Evolutionary conservation across 1,140 invertebrate genomes (phyloP).

Genomic region (Pseudomyrmex cubaensis): DNA sequence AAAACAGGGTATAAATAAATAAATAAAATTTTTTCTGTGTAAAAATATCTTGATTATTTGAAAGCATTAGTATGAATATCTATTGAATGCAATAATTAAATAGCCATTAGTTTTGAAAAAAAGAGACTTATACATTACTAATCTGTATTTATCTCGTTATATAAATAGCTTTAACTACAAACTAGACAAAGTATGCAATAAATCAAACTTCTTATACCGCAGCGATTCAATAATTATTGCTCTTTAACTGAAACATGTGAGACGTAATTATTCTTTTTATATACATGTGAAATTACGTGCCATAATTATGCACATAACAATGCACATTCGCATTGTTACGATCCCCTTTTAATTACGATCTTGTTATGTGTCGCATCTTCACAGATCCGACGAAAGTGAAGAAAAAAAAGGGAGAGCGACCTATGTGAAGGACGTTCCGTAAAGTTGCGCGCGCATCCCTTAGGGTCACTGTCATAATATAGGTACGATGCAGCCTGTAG

Average conservation of each 20-base stretch:
- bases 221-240: neutral
- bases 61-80: neutral
- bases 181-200: too few species aligned
- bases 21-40: neutral
- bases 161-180: neutral
- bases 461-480: conserved; percentile 49
- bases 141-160: neutral
- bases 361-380: conserved; percentile 20
- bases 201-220: too few species aligned
- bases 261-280: neutral
- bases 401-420: conserved; percentile 58
- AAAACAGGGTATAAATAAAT: conserved; percentile 7
- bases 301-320: neutral
- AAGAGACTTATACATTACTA: too few species aligned
- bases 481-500: conserved; percentile 76
- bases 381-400: conserved; percentile 58
- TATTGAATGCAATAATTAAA: neutral
- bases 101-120: neutral
- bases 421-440: conserved; percentile 63
- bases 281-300: neutral
- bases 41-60: neutral
- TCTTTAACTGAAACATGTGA: neutral
- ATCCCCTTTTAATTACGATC: neutral
- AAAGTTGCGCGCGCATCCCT: conserved; percentile 70
- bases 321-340: neutral